Evolutionary conservation across 2,113 vertebrate genomes (phyloP), one percentile per base, ranked within the genome.

Genomic region (Cepphus grylle): DNA sequence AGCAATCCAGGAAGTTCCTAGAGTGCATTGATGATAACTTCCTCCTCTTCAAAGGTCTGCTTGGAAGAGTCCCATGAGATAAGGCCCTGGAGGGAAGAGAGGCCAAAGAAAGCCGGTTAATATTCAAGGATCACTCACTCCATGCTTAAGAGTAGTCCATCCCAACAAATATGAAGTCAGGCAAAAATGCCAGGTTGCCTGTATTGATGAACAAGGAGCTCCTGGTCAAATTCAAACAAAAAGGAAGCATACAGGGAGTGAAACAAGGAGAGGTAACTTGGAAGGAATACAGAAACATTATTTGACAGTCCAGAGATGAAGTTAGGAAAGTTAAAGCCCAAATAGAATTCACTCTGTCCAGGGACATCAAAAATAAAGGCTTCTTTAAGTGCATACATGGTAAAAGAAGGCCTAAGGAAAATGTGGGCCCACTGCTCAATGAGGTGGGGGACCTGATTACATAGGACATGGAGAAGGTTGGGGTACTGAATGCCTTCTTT

Each of bases 251-350:
- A 9, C 1, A 53, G 15, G 29, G 2, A 19, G 22, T 38, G 30
- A 40, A 71, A 77, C 11, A 65, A 38, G 14, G 45, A 72, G 3
- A 2, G 0, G 0, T 36, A 42, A 47, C 21, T 63, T 81, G 9
- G 15, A 8, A 81, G 12, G 11, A 58, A 80, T 32, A 40, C 1
- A 34, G 19, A 85, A 80, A 65, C 5, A 36, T 8, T 58, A 21
- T 47, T 70, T 7, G 5, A 71, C 5, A 77, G 53, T 59, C 18
- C 13, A 71, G 18, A 18, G 13, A 25, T 59, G 5, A 86, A 63
- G 38, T 34, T 61, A 61, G 5, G 22, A 77, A 86, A 78, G 22
- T n/a, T 66, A 86, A 90, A 77, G 2, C 8, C 12, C 8, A 15
- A 11, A 22, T 19, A 9, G 12, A 77, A 59, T 61, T 66, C 9